phyloP scores from a whole-genome alignment of 2,797 vertebrate genomes.

The Eulemur albifrons region DNA sequence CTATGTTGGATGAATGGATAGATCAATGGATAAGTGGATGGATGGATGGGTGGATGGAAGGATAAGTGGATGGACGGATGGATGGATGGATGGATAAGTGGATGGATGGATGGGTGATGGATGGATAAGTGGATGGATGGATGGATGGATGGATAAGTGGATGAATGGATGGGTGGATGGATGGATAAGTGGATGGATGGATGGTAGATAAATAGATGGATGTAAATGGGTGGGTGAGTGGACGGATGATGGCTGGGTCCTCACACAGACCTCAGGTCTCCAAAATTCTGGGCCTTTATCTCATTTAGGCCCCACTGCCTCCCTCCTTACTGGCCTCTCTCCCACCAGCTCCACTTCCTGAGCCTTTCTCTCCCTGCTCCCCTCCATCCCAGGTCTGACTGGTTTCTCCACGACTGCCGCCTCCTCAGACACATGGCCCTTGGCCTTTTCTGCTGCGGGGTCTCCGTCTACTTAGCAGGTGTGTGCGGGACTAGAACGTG shows the following conservation, averaged over 20 bases:
- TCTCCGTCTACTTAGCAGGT: constrained; percentile 94
- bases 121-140: neutral
- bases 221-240: neutral
- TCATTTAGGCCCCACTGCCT: neutral
- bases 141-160: fast-evolving
- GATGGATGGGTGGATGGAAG: too few species aligned
- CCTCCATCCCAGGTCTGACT: constrained; percentile 88
- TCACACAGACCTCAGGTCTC: neutral
- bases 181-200: neutral
- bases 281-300: neutral
- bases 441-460: constrained; percentile 92
- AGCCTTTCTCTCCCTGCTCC: neutral
- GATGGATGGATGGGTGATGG: fast-evolving
- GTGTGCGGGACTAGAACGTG: constrained; percentile 31
- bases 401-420: constrained; percentile 93
- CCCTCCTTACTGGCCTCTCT: neutral
- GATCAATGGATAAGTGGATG: too few species aligned
- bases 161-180: fast-evolving
- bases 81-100: fast-evolving
- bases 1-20: too few species aligned
- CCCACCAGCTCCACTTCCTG: neutral
- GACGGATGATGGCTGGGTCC: neutral
- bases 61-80: too few species aligned
- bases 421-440: constrained; percentile 89
- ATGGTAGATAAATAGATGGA: neutral